phyloP scores from a whole-genome alignment of 2,888 invertebrate genomes.

The Hedya salicella region DNA sequence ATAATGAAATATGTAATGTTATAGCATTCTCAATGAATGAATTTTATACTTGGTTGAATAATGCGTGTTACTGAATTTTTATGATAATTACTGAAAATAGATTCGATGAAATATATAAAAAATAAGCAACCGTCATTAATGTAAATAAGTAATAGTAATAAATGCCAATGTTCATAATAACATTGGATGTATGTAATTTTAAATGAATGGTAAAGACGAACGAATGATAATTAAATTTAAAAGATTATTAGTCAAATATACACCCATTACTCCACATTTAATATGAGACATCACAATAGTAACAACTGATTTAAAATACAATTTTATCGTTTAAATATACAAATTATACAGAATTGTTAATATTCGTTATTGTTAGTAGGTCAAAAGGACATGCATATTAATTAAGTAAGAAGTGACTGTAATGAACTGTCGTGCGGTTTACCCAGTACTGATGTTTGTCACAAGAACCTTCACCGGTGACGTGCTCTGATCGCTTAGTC shows the following conservation, averaged over 20 bases:
- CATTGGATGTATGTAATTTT: conserved; percentile 28
- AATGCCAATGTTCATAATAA: conserved; percentile 22
- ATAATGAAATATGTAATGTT: conserved; percentile 30
- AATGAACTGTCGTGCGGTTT: conserved; percentile 37
- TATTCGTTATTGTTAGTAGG: background rate
- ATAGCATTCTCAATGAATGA: conserved; percentile 29
- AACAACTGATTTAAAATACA: conserved; percentile 20
- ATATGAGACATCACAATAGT: conserved; percentile 39
- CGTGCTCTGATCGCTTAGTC: conserved; percentile 73
- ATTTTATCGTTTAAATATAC: background rate
- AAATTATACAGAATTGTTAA: conserved; percentile 6
- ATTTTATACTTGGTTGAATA: conserved; percentile 31
- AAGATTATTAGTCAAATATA: conserved; percentile 73
- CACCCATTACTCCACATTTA: conserved; percentile 73
- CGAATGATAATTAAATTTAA: conserved; percentile 12
- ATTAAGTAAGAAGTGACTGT: conserved; percentile 16
- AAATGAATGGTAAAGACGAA: conserved; percentile 28
- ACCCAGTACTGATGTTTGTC: conserved; percentile 45
- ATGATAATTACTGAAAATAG: conserved; percentile 24
- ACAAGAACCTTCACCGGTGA: conserved; percentile 69
- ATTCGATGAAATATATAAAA: conserved; percentile 29
- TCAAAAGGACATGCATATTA: conserved; percentile 28
- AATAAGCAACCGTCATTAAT: conserved; percentile 21
- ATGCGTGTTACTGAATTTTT: conserved; percentile 35
- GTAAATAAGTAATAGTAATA: conserved; percentile 19